Evolutionary conservation across 2,888 invertebrate species (phyloP), one percentile per base, ranked within the genome.

Genomic region (Allygus modestus): DNA sequence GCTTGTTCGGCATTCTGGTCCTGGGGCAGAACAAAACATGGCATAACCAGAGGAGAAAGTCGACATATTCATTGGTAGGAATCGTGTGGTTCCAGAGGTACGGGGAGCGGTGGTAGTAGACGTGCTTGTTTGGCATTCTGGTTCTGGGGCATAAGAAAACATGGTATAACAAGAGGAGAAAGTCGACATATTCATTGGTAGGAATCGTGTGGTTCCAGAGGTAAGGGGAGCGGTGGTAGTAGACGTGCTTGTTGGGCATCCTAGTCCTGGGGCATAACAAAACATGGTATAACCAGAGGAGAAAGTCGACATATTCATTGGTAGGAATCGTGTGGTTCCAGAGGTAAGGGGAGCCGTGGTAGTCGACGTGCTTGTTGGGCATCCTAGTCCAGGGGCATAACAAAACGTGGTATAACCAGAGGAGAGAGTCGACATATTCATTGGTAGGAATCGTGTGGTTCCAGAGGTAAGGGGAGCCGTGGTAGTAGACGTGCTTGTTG

Each of bases 141-240:
- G 95, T 95, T 96, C 96, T 96, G 89, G 7, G n/a, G 89, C 88
- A 33, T 20, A 71, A 9, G 89, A 88, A 4, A 20, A 54, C 4
- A 90, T 99, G 99, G 85, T 94, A 93, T 12, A 95, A 92, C 0
- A 98, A 99, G 87, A 95, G 94, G 4, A n/a, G 51, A 15, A 9
- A 51, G 17, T 51, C 4, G 37, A 37, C 37, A 37, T 37, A 11
- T 11, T 37, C 15, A n/a, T 51, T 51, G 89, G 97, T 98, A 85
- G 99, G 92, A 37, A 99, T 95, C 90, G 97, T 97, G 88, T 98
- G 96, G 84, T 96, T 96, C 87, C 96, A 94, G 90, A 99, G 99
- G 85, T 94, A 93, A 12, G 95, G 92, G 0, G 98, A 99, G 87
- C 96, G 94, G 91, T 98, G 98, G 90, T 98, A 99, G 91, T 97